Evolutionary conservation across 2,113 vertebrate genomes (phyloP).

Genomic region (Oceanites oceanicus): DNA sequence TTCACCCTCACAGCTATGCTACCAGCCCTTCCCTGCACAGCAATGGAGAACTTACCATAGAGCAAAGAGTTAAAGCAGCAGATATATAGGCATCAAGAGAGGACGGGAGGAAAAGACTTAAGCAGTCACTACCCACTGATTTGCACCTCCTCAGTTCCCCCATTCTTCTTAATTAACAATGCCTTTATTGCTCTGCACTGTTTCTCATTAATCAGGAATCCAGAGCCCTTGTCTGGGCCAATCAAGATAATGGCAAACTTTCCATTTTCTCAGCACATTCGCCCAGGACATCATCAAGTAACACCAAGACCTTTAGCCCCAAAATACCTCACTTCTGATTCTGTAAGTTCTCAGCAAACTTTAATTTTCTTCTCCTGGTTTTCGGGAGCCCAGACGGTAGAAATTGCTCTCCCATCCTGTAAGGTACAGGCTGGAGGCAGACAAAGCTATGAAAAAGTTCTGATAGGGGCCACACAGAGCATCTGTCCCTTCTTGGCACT

Average conservation of each 20-base stretch:
- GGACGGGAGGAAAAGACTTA: background rate
- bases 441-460: background rate
- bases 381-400: background rate
- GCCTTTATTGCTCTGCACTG: background rate
- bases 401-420: background rate
- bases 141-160: background rate
- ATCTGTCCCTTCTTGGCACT: rapidly evolving
- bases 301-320: background rate
- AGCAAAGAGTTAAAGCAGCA: background rate
- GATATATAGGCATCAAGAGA: background rate
- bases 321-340: background rate
- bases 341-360: background rate
- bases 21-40: background rate
- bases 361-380: background rate
- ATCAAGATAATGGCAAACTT: background rate
- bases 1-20: background rate
- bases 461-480: background rate
- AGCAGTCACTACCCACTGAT: background rate
- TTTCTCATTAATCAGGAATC: background rate
- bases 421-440: background rate
- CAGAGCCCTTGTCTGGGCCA: background rate
- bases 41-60: background rate
- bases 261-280: background rate
- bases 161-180: background rate
- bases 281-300: background rate